A percentile compares a stretch with the other conserved stretches of the same genome.
Conservation (phyloP, 2,888 invertebrate genomes). For the Acronicta leporina region DNA sequence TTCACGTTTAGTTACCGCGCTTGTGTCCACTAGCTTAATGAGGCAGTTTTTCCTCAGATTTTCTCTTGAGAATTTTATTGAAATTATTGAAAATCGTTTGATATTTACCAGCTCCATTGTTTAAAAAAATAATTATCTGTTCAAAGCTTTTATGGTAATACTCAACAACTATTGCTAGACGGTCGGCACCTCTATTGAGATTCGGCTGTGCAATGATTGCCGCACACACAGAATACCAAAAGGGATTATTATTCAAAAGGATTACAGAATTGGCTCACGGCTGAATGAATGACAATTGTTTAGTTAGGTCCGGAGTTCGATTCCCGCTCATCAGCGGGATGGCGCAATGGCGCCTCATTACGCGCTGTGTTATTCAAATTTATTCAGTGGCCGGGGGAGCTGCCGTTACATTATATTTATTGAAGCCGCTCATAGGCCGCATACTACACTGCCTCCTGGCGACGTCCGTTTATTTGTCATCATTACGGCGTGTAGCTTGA, state of each 20-base stretch:
- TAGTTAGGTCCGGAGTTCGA: conserved; percentile 67
- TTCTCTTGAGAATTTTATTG: no score
- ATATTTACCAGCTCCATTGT: no score
- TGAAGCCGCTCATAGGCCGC: conserved; percentile 34
- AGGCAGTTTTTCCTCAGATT: no score
- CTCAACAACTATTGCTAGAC: conserved; percentile 18
- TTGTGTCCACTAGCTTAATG: no score
- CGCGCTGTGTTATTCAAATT: conserved; percentile 75
- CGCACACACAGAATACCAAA: conserved; percentile 51
- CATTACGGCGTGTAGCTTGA: conserved; percentile 36
- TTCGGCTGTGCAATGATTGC: conserved; percentile 31
- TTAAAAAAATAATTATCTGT: conserved; percentile 19
- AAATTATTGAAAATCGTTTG: no score
- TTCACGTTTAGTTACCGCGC: no score
- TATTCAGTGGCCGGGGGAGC: conserved; percentile 67
- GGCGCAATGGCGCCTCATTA: conserved; percentile 70
- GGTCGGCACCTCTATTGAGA: not conserved
- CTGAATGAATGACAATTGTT: conserved; percentile 72
- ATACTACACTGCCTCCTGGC: conserved; percentile 28
- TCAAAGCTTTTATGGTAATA: conserved; percentile 35
- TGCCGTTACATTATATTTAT: conserved; percentile 46
- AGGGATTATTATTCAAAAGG: conserved; percentile 65
- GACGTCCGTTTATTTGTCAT: conserved; percentile 50
- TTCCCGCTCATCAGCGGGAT: conserved; percentile 70
- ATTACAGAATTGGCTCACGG: conserved; percentile 64